These are phyloP conservation scores for Trinorchestia longiramus DNA, from an alignment of 1,140 invertebrate species.

Conservation along the genomic window DNA sequence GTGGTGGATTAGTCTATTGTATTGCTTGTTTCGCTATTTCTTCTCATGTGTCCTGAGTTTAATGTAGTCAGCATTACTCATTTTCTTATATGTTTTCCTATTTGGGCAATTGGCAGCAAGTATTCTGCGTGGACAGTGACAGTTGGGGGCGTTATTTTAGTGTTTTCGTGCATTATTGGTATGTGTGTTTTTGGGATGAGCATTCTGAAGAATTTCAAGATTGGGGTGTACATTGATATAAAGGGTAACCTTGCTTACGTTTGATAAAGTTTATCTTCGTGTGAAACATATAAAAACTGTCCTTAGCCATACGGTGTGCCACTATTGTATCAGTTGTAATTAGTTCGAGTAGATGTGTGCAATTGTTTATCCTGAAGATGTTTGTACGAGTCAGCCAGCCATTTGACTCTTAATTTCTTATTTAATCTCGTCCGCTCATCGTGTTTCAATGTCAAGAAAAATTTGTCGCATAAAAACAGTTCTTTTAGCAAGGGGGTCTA, in stretches of 20 bases:
- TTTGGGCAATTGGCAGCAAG: neutral
- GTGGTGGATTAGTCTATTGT: neutral
- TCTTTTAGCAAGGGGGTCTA: neutral
- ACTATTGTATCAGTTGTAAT: neutral
- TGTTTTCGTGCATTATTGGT: neutral
- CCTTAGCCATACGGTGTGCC: neutral
- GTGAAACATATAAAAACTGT: neutral
- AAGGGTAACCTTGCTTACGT: neutral
- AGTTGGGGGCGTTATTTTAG: neutral
- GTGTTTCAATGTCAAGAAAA: neutral
- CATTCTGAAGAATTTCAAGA: neutral
- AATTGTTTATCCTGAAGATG: neutral
- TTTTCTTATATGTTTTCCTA: neutral
- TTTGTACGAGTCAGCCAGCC: neutral
- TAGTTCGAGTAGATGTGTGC: neutral
- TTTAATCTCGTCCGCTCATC: neutral
- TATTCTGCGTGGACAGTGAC: neutral
- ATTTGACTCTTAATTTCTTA: neutral
- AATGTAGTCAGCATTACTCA: neutral
- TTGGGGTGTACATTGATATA: neutral
- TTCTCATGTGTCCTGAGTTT: neutral
- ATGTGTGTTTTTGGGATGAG: neutral
- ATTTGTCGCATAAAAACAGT: neutral
- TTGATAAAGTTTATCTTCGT: neutral
- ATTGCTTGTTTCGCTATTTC: slow-evolving; percentile 14